Base-by-base conservation (phyloP, 2,888 invertebrate species). In the Cheilosia scutellata region DNA sequence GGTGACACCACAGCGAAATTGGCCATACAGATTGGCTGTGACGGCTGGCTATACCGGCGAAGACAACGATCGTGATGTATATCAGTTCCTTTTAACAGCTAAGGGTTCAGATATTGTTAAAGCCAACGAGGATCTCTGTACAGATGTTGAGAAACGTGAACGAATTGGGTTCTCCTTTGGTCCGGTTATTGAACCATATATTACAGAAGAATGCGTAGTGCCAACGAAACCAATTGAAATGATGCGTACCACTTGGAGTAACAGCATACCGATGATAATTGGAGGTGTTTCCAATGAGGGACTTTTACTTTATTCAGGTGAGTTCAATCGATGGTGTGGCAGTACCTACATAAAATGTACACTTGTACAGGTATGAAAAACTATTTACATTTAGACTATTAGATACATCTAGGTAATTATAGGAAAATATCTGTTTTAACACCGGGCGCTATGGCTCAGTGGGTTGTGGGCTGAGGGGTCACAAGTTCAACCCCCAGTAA, bases 211-310 rank as follows among this genome's bases (percentile, higher is more conserved):
- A 60, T 90, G 91, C 58, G 90, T 93, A 49, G 90, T 93, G 13
- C 90, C 91, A n/a, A 88, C 82, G 40, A 90, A 90, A 44, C 92
- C 92, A 7, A 89, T 91, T 27, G 88, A 90, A 74, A 91, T 93
- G 91, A 90, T 91, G 90, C 89, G 90, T 63, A 90, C 89, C 5
- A 89, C 92, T 42, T 92, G 92, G 92, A 90, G 91, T 75, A 91
- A 91, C 79, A 89, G 87, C 27, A 92, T 92, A 80, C 93, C 93
- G 9, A 87, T 92, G 65, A 90, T 92, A 5, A 77, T 92, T 55
- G 93, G 93, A 2, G 92, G 92, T 1, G 91, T 90, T 6, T 91
- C 93, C 29, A 91, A 91, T 78, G 92, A 92, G 88, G 92, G 93
- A 0, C 87, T 92, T 13, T 71, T 92, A 33, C 87, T 92, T 31